phyloP scores from a whole-genome alignment of 2,113 vertebrate genomes.

The Alexandromys fortis region DNA sequence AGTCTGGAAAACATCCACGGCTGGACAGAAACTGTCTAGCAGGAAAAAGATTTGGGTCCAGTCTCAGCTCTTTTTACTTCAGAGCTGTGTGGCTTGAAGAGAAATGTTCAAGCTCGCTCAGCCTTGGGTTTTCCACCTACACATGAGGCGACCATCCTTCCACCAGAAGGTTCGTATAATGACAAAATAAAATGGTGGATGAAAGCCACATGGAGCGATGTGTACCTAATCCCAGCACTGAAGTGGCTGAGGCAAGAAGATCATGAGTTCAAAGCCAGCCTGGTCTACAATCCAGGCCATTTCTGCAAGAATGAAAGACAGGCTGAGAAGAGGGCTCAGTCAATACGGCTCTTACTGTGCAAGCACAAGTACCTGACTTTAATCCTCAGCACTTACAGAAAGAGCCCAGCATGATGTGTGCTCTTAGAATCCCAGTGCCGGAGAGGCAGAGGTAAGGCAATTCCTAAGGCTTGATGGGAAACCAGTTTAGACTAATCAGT shows the following conservation, averaged over 20 bases:
- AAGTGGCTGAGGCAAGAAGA: background rate
- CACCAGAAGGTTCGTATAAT: background rate
- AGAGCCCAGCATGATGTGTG: background rate
- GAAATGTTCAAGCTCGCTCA: background rate
- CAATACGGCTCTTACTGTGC: background rate
- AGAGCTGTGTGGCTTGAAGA: background rate
- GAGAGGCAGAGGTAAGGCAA: background rate
- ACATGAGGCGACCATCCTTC: background rate
- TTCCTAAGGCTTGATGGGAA: background rate
- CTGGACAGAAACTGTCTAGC: background rate
- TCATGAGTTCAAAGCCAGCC: background rate
- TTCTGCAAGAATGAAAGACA: background rate
- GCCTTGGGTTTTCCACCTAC: background rate
- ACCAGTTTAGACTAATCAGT: background rate
- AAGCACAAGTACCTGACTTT: background rate
- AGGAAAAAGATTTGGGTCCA: background rate
- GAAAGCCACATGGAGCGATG: background rate
- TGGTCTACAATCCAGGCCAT: background rate
- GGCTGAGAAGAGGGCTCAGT: no score
- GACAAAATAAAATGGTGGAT: background rate
- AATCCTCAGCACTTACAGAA: background rate
- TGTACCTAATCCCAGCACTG: background rate
- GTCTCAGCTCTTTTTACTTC: background rate
- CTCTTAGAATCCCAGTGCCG: background rate
- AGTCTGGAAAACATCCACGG: background rate